Evolutionary conservation across 2,888 invertebrate species (phyloP), one percentile per base, ranked within the genome.

Genomic region (Lasioglossum morio): DNA sequence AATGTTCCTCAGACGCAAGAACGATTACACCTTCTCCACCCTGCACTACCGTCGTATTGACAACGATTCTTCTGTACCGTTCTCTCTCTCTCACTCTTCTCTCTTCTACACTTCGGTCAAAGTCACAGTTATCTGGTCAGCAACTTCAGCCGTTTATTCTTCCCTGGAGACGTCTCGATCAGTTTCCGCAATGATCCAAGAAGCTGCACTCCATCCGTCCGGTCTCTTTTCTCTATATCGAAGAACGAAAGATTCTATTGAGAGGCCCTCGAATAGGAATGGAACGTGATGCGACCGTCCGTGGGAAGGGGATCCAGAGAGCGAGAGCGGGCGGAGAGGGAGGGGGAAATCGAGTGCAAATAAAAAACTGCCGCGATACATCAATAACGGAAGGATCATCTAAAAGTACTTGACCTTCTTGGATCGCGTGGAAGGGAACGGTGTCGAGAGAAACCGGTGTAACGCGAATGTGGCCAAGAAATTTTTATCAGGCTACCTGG

Each of bases 401-500:
- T 70, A 77, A 70, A 60, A 74, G 84, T 72, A 77, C 81, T 87
- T 87, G 87, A 87, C 81, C 87, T 84, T 81, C 66, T 76, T 70
- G 57, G 73, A 81, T 79, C 70, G 72, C 69, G 76, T 63, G 81
- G 87, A 76, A 79, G 74, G 77, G 79, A 74, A 78, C 60, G 40
- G 57, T 60, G 80, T 34, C 60, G 76, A 81, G 70, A 78, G 81
- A 84, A 84, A 84, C 81, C 79, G 85, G 79, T 79, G 79, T 74
- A 76, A 84, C 77, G 46, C 84, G 72, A 74, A 76, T 60, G 72
- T 73, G 69, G 46, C 74, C 66, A 79, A 80, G 72, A 75, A 79
- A 87, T 78, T 87, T 85, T 82, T 87, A 63, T 85, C 87, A 73
- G 16, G 53, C 79, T 80, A 79, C 76, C 79, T 79, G 77, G 77